These are phyloP conservation scores for Philereme vetulata DNA, from an alignment of 2,888 invertebrate species.

Conservation along the genomic window DNA sequence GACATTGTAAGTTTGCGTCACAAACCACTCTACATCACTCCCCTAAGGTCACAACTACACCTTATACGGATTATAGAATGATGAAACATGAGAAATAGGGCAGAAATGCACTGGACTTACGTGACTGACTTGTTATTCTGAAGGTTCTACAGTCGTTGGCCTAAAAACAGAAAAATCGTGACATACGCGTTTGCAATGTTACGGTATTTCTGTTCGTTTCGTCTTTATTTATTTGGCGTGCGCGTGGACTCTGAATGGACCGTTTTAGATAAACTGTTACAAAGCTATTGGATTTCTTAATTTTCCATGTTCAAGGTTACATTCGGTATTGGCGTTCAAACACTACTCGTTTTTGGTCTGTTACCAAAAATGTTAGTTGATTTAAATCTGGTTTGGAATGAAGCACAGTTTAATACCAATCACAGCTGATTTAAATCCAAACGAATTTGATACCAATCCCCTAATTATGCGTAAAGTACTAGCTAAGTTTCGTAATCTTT, in stretches of 20 bases:
- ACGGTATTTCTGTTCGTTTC: slow-evolving; percentile 49
- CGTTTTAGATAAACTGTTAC: slow-evolving; percentile 46
- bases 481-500: slow-evolving; percentile 25
- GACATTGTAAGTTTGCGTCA: slow-evolving; percentile 39
- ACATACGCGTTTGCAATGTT: slow-evolving; percentile 47
- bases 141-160: slow-evolving; percentile 59
- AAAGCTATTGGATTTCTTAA: slow-evolving; percentile 47
- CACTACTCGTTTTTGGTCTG: slow-evolving; percentile 22
- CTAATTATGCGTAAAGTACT: slow-evolving; percentile 19
- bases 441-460: slow-evolving; percentile 22
- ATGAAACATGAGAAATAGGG: slow-evolving; percentile 53
- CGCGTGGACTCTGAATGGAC: slow-evolving; percentile 47
- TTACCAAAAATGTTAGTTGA: slow-evolving; percentile 29
- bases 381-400: slow-evolving; percentile 30
- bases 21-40: slow-evolving; percentile 31
- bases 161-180: slow-evolving; percentile 59
- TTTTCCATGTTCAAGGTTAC: slow-evolving; percentile 45
- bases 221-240: slow-evolving; percentile 49
- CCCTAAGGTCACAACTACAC: slow-evolving; percentile 38
- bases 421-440: slow-evolving; percentile 17
- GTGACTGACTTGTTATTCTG: slow-evolving; percentile 46
- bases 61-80: slow-evolving; percentile 41
- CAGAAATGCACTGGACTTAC: slow-evolving; percentile 51
- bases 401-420: slow-evolving; percentile 13
- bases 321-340: slow-evolving; percentile 35